Conservation (phyloP, 2,113 vertebrate species). For the Ammospiza caudacuta region DNA sequence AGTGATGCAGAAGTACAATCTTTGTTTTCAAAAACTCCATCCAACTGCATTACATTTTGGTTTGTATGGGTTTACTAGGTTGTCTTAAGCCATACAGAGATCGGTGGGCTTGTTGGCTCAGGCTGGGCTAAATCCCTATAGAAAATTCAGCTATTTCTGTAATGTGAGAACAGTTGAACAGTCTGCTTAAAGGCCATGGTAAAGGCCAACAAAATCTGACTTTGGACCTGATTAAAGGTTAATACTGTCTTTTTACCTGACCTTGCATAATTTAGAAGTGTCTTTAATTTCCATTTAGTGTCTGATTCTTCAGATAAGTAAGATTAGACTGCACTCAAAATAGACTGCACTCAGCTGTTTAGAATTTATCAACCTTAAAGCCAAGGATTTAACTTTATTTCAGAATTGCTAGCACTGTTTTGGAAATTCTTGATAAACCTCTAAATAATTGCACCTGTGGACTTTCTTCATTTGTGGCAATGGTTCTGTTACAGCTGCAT, state of each 20-base stretch:
- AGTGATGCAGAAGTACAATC: background rate
- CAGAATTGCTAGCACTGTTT: background rate
- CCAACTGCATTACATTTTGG: background rate
- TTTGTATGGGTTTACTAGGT: background rate
- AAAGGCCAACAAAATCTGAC: background rate
- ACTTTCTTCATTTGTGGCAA: background rate
- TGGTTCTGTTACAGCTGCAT: background rate
- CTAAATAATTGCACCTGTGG: rapidly evolving
- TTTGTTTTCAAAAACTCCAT: background rate
- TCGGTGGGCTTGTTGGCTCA: background rate
- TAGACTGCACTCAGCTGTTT: background rate
- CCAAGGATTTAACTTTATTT: background rate
- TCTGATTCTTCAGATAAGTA: background rate
- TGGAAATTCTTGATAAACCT: background rate
- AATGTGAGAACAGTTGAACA: background rate
- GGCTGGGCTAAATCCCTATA: background rate
- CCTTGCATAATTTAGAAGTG: background rate
- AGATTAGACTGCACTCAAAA: background rate
- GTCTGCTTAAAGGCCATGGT: background rate
- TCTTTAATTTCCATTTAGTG: background rate
- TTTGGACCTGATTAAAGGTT: background rate
- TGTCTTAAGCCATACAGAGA: background rate
- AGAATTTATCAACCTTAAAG: background rate
- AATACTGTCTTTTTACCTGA: background rate
- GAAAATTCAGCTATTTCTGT: background rate